Evolutionary conservation across 2,797 vertebrate genomes (phyloP), one percentile per base, ranked within the genome.

Genomic region (Lacerta agilis): DNA sequence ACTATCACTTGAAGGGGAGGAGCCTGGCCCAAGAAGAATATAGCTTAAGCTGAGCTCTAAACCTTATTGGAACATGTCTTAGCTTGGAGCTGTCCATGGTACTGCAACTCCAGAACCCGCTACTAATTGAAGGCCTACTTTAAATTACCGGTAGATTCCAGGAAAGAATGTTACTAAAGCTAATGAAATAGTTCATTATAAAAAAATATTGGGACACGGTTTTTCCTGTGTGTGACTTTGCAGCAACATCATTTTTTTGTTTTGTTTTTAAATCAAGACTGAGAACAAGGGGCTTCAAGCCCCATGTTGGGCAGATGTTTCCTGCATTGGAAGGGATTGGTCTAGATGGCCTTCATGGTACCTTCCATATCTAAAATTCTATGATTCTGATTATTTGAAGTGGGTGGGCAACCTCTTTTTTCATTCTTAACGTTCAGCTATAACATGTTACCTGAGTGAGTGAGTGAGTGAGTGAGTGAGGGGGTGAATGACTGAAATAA

Each of bases 401-500:
- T 49, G 49, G 49, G 49, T 15, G 49, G 49, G 3, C 20, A 61
- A 61, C 20, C 61, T 17, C 17, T 66, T 9, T 18, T 20, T 11
- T 8, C 7, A 20, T 66, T 85, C 58, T 41, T 29, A 82, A 43
- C 45, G 18, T 90, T 9, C 58, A 93, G 86, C 15, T 49, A 0
- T 4, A 45, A 55, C 73, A 77, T 71, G 15, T 85, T 0, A 41
- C 66, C n/a, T 89, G 69, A 90, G 29, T 0, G 10, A 90, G 88
- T 64, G 10, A 90, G 88, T 61, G 92, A 86, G 13, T 55, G 49
- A 13, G 49, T 55, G 91, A 86, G 33, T 33, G 33, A 33, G 13
- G 55, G 49, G 3, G 13, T 55, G 49, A 90, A 89, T 61, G 18
- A 18, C 61, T 87, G 92, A 86, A 91, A 87, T 84, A 58, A 85